These are phyloP conservation scores for Andrena fulva DNA, from an alignment of 2,888 invertebrate species.

Conservation along the genomic window DNA sequence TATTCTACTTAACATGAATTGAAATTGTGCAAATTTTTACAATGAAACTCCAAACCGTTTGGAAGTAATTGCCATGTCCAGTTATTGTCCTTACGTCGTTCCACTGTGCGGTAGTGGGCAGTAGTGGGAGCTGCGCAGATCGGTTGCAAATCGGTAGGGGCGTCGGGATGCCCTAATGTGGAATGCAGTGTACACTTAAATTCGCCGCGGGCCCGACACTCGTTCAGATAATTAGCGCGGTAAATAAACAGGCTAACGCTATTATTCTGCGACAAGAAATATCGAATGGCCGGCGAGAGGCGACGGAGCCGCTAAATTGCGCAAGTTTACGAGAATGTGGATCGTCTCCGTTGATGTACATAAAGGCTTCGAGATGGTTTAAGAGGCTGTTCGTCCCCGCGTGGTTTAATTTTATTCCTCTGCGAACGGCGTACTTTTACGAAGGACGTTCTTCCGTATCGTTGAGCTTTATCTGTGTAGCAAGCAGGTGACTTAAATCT, in stretches of 20 bases:
- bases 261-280: constrained; percentile 57
- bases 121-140: too few relatives aligned
- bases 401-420: neutral
- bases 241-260: constrained; percentile 59
- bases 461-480: neutral
- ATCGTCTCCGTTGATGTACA: neutral
- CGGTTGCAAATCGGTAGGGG: too few relatives aligned
- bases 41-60: too few relatives aligned
- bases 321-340: constrained; percentile 6
- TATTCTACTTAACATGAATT: too few relatives aligned
- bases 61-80: too few relatives aligned
- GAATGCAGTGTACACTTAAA: constrained; percentile 27
- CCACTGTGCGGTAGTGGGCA: too few relatives aligned
- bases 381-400: neutral
- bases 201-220: constrained; percentile 28
- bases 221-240: constrained; percentile 59
- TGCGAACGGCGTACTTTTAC: neutral
- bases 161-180: too few relatives aligned
- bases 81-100: too few relatives aligned
- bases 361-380: neutral
- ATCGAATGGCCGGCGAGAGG: constrained; percentile 40
- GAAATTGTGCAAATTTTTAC: too few relatives aligned
- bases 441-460: neutral
- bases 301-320: constrained; percentile 28
- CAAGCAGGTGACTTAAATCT: too few relatives aligned